Evolutionary conservation across 1,140 invertebrate genomes (phyloP).

Genomic region (Drosophila repletoides): DNA sequence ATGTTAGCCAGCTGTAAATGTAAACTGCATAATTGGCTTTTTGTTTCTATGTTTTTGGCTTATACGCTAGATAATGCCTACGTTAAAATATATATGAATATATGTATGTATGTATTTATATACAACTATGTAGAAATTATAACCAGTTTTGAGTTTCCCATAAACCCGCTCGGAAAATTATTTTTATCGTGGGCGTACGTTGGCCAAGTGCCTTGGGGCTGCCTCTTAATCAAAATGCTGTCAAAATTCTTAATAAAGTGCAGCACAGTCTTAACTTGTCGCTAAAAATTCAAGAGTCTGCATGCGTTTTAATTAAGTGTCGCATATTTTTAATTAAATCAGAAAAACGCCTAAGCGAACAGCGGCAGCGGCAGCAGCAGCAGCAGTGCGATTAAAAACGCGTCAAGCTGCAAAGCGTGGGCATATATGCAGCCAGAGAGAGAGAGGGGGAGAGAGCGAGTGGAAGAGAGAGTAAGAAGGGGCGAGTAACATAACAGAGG

Average conservation of each 20-base stretch:
- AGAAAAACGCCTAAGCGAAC: constrained; percentile 60
- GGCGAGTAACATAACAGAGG: constrained; percentile 28
- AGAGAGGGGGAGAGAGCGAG: background rate
- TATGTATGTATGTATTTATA: background rate
- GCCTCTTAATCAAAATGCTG: constrained; percentile 74
- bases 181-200: constrained; percentile 28
- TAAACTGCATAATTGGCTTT: constrained; percentile 58
- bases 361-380: too few species aligned
- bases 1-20: constrained; percentile 54
- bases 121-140: constrained; percentile 11
- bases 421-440: constrained; percentile 19
- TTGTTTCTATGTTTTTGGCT: constrained; percentile 23
- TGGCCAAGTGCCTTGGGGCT: constrained; percentile 28
- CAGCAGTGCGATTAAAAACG: constrained; percentile 47
- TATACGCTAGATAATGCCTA: constrained; percentile 5
- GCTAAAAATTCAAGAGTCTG: constrained; percentile 46
- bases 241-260: constrained; percentile 75
- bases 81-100: background rate
- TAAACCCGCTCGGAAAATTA: constrained; percentile 19
- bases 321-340: constrained; percentile 73
- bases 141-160: constrained; percentile 53
- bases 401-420: constrained; percentile 41
- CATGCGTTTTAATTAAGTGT: constrained; percentile 76
- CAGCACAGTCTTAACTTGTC: constrained; percentile 26
- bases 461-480: constrained; percentile 17